Evolutionary conservation across 2,113 vertebrate species (phyloP).

Genomic region (Urocitellus parryii): DNA sequence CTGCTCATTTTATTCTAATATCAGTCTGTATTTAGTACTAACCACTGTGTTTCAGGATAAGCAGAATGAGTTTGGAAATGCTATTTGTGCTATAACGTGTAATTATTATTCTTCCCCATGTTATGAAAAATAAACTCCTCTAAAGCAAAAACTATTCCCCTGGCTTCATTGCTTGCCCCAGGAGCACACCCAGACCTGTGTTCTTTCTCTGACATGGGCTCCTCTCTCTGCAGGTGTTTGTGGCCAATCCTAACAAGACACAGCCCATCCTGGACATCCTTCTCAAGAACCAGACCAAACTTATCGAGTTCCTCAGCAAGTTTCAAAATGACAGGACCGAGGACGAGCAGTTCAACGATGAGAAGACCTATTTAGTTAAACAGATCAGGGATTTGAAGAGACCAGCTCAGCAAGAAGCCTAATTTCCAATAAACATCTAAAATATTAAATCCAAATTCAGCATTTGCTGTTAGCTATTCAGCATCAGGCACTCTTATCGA

Average conservation of each 20-base stretch:
- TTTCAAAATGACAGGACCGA: constrained; percentile 98
- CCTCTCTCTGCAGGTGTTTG: constrained; percentile 91
- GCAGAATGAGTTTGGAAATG: background rate
- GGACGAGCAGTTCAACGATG: constrained; percentile 98
- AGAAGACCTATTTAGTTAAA: constrained; percentile 99
- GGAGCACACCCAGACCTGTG: rapidly evolving
- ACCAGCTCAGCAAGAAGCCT: constrained; percentile 96
- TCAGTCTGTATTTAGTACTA: background rate
- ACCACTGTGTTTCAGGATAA: background rate
- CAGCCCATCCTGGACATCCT: constrained; percentile 98
- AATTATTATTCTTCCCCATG: background rate
- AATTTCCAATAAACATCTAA: constrained; percentile 86
- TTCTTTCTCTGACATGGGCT: background rate
- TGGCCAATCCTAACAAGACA: constrained; percentile 98
- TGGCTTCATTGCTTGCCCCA: rapidly evolving
- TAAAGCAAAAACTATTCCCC: background rate
- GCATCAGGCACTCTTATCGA: constrained; percentile 90
- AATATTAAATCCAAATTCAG: constrained; percentile 90
- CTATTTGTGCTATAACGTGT: background rate
- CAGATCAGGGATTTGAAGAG: constrained; percentile 99
- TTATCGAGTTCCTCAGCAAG: constrained; percentile 99
- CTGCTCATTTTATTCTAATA: constrained; percentile 3
- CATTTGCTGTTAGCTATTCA: constrained; percentile 91
- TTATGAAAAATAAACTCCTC: background rate
- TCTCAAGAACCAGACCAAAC: constrained; percentile 98